A percentile compares a stretch with the other conserved stretches of the same genome.
Evolutionary conservation across 2,113 vertebrate genomes (phyloP).

Genomic region (Petaurus breviceps): DNA sequence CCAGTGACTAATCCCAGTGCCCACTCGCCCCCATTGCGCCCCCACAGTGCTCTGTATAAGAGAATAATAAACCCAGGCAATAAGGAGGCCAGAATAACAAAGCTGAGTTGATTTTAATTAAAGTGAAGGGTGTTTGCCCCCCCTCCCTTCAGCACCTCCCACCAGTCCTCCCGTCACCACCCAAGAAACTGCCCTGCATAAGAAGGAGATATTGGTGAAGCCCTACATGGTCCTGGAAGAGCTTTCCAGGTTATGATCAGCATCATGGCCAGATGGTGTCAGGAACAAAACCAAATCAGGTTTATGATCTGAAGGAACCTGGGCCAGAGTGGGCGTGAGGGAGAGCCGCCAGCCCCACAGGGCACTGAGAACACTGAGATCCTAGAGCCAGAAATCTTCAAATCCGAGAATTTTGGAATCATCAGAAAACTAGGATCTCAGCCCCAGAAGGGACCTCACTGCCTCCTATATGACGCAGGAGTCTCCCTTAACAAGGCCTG

Average conservation of each 20-base stretch:
- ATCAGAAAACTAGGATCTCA: no score
- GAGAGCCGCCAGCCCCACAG: neutral
- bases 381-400: no score
- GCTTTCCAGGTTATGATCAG: neutral
- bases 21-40: neutral
- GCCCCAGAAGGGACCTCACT: no score
- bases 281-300: neutral
- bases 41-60: constrained; percentile 75
- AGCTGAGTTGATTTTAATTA: constrained; percentile 81
- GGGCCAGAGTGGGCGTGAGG: neutral
- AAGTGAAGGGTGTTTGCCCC: constrained; percentile 82
- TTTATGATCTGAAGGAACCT: neutral
- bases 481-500: no score
- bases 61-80: constrained; percentile 76
- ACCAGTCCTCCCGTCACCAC: constrained; percentile 65
- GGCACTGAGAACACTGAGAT: no score
- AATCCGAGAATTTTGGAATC: no score
- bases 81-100: constrained; percentile 80
- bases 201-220: neutral
- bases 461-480: no score
- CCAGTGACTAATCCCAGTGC: neutral
- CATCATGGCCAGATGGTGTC: neutral
- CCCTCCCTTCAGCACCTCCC: constrained; percentile 83
- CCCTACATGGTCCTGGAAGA: neutral
- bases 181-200: constrained; percentile 42